Conservation (phyloP, 2,888 invertebrate species). For the Meghimatium bilineatum region DNA sequence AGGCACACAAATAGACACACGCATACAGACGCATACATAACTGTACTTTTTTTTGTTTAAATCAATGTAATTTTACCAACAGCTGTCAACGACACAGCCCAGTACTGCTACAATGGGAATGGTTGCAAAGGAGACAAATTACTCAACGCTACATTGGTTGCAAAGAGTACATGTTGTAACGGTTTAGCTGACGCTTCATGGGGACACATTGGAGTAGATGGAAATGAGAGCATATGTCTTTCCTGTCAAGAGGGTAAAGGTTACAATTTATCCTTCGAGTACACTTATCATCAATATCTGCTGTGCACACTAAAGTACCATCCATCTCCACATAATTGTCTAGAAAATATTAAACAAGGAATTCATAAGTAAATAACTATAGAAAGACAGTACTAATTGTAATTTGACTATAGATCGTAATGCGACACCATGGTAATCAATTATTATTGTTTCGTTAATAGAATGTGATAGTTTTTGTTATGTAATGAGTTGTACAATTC, state of each 20-base stretch:
- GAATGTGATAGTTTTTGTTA: too few species aligned
- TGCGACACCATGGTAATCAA: too few species aligned
- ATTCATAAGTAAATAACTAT: too few species aligned
- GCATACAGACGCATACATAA: neutral
- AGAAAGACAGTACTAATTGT: too few species aligned
- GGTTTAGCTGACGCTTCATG: neutral
- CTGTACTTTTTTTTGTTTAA: neutral
- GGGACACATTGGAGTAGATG: neutral
- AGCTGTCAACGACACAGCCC: constrained; percentile 8
- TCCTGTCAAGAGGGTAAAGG: neutral
- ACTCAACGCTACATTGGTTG: neutral
- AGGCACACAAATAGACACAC: neutral
- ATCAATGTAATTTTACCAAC: neutral
- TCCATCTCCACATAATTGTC: too few species aligned
- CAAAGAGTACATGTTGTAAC: neutral
- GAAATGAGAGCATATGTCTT: neutral
- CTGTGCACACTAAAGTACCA: too few species aligned
- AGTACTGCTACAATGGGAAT: constrained; percentile 27
- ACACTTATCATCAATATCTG: too few species aligned
- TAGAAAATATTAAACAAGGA: too few species aligned
- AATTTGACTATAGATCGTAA: too few species aligned
- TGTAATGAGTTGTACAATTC: too few species aligned
- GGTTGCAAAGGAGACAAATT: constrained; percentile 25
- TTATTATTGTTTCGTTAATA: too few species aligned
- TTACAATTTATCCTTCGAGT: neutral